Base-by-base conservation (phyloP, 2,113 vertebrate species). In the Bostrychus sinensis region DNA sequence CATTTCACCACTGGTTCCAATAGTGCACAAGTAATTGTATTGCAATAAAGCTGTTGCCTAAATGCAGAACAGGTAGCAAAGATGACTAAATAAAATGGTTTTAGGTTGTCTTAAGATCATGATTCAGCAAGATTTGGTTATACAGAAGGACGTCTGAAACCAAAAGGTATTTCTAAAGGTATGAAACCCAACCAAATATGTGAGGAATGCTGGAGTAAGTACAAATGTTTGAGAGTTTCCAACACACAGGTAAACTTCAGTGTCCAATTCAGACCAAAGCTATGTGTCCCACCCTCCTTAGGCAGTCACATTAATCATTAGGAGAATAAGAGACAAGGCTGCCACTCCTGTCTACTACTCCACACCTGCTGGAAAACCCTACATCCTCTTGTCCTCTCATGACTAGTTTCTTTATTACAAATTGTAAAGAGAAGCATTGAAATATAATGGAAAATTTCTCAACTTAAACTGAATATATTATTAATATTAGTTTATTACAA, bases 171-270 rank as follows among this genome's bases (percentile, higher is more conserved):
- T n/a, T n/a, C n/a, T n/a, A n/a, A n/a, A 75, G 62, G 75, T 72
- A 76, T 84, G 65, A 77, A 74, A 1, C 57, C 72, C 39, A 66
- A 85, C 79, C 75, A 77, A 74, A 87, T 86, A 84, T 75, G 51
- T 20, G 38, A 78, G 75, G 88, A 91, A 90, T 89, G 88, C 70
- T 66, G 81, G 65, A 71, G 61, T 83, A 70, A 64, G 42, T 55
- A 50, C 32, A 34, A 70, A 64, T 72, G 80, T n/a, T 39, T 22
- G 48, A 25, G 55, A 68, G 70, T 10, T 55, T 80, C 37, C 42
- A 70, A 36, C 60, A 19, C 22, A 7, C 8, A 26, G 62, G 22
- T 66, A 13, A 37, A 41, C 57, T 81, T 28, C n/a, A 45, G 67
- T 73, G 67, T 81, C 78, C 60, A 0, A 56, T 42, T 83, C 72